Evolutionary conservation across 2,113 vertebrate genomes (phyloP), one percentile per base, ranked within the genome.

Genomic region (Fregata magnificens): DNA sequence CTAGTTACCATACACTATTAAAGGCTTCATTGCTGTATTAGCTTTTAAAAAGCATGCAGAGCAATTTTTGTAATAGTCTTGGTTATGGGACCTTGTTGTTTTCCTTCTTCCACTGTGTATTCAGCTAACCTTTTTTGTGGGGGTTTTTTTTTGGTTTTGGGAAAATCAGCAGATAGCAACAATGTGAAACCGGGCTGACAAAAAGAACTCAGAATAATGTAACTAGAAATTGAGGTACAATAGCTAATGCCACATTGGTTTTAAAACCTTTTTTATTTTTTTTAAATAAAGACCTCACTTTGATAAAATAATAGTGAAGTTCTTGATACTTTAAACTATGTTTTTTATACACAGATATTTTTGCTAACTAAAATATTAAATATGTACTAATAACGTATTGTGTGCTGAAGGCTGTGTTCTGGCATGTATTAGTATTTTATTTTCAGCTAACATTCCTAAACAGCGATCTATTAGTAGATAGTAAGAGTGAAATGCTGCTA

Each of bases 1-100:
- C 13, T 77, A n/a, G 17, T 49, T 65, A 21, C 13, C 5, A 3
- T 28, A 31, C 0, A 1, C 24, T 38, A 3, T 15, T 66, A 26
- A 12, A 32, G 42, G 6, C 14, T 7, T 59, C 16, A 53, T 24
- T 36, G 9, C 7, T 86, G 25, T 32, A 15, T 58, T 63, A 31
- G 8, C 40, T 53, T 80, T 8, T n/a, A n/a, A n/a, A n/a, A n/a
- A n/a, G 5, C 26, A 5, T 55, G 16, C 31, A 65, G 85, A 47
- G n/a, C 9, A 63, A 5, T 26, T 92, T 92, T 52, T 59, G 4
- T 24, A 29, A 19, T 21, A 49, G 3, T 36, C 32, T 71, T 71
- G 11, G 4, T 17, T 70, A 4, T 47, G 26, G 13, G 11, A 49
- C 32, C 12, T 61, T 56, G n/a, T 56, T 44, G 9, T 24, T 91